A percentile compares a stretch with the other conserved stretches of the same genome.
Evolutionary conservation across 2,888 invertebrate genomes (phyloP).

Genomic region (Plagodis dolabraria): DNA sequence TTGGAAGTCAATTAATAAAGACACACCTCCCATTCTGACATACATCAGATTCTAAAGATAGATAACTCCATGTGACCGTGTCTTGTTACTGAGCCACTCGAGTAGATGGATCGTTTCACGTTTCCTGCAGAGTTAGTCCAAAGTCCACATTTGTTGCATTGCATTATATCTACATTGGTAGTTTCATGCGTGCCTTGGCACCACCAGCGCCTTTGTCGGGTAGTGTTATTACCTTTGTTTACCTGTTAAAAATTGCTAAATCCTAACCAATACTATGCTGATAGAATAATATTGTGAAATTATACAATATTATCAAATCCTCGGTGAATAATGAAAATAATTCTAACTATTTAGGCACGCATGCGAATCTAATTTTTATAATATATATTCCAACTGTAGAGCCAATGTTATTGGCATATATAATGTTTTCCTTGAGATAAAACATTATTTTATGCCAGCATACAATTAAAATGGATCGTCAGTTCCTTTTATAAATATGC

Average conservation of each 20-base stretch:
- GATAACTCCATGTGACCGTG: constrained; percentile 7
- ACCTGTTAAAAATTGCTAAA: no score
- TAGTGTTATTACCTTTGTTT: constrained; percentile 6
- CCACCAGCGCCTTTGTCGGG: constrained; percentile 7
- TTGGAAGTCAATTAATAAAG: not conserved
- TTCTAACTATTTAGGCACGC: no score
- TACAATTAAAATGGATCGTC: constrained; percentile 24
- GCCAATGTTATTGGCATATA: not conserved
- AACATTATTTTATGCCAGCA: not conserved
- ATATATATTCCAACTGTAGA: not conserved
- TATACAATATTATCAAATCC: no score
- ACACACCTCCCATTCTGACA: constrained; percentile 31
- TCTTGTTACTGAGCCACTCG: not conserved
- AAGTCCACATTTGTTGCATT: constrained; percentile 39
- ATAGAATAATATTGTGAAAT: no score
- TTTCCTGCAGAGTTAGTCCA: constrained; percentile 39
- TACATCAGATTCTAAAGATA: constrained; percentile 10
- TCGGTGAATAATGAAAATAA: no score
- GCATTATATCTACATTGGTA: not conserved
- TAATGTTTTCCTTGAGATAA: not conserved
- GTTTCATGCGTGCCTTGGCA: constrained; percentile 5
- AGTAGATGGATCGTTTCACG: constrained; percentile 42
- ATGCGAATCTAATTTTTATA: not conserved
- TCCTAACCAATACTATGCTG: no score
- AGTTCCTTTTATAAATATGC: constrained; percentile 8